Evolutionary conservation across 1,140 invertebrate species (phyloP), one percentile per base, ranked within the genome.

Genomic region (Thalassaphorura encarpata): DNA sequence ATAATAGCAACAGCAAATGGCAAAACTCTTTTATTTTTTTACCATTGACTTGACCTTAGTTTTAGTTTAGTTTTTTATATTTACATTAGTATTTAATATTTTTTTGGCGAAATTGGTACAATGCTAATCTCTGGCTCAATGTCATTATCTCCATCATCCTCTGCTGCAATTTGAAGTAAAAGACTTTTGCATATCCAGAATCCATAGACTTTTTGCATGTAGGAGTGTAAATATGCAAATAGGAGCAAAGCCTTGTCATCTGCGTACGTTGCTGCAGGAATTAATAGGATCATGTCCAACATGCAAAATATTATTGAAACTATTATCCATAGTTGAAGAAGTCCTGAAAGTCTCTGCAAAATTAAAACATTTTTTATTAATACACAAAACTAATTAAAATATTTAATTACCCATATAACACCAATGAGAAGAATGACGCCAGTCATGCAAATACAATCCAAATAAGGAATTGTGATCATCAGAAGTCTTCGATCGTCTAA

Each of bases 221-320:
- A 51, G 23, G 26, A 33, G 31, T 27, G 16, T 4, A 11, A 18
- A 39, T 33, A 51, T 8, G 11, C 13, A 6, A 27, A 21, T 24
- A 51, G 31, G 11, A 36, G 4, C 15, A 51, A 13, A 5, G 21
- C 11, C 33, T 51, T 51, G 48, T 33, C n/a, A 6, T 51, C 26
- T 31, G 48, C 48, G 39, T 59, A 62, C 18, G 56, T 58, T 18
- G 55, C 56, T 41, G 45, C 42, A 1, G 60, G 60, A 26, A 62
- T 43, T 29, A 62, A 41, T 16, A 62, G 60, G 42, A 62, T 58
- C 18, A 62, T 41, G 43, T 62, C 60, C n/a, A 57, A 31, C 21
- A 55, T 41, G 19, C 58, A 58, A 48, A 58, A 62, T 47, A 59
- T 56, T 24, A 59, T 41, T 8, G 61, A 52, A 41, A 57, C 11